Percentiles rank a stretch among this genome's conserved stretches.
Conservation (phyloP, 2,888 invertebrate genomes). For the Blomia tropicalis region DNA sequence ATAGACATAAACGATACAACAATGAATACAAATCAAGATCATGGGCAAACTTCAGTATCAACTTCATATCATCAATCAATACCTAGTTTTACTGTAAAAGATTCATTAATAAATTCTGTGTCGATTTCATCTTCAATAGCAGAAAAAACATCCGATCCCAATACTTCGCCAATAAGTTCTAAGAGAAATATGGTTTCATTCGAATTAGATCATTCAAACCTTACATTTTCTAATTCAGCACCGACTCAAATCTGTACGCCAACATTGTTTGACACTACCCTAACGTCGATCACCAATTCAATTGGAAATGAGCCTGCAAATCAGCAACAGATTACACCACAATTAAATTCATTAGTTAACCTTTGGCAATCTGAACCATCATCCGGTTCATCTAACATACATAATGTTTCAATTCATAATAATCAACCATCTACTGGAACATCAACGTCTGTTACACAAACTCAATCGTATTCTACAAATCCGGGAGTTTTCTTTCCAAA, state of each 20-base stretch:
- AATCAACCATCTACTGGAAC: not conserved
- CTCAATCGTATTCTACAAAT: not conserved
- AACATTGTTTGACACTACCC: not conserved
- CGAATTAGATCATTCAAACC: not conserved
- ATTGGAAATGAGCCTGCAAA: not conserved
- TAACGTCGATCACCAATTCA: not conserved
- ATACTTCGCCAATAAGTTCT: too few relatives aligned
- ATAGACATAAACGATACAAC: too few relatives aligned
- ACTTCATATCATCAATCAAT: not conserved
- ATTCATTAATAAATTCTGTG: not conserved
- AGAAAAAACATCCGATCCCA: not conserved
- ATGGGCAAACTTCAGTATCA: not conserved
- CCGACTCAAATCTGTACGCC: not conserved
- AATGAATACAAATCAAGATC: too few relatives aligned
- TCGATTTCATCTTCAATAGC: not conserved
- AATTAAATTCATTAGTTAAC: not conserved
- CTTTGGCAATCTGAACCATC: too few relatives aligned
- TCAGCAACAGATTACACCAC: too few relatives aligned
- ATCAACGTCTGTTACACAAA: not conserved
- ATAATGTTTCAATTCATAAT: not conserved
- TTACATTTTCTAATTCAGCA: not conserved
- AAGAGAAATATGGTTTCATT: too few relatives aligned
- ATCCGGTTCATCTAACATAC: not conserved
- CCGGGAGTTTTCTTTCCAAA: not conserved
- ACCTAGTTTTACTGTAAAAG: not conserved